Conservation (phyloP, 2,113 vertebrate genomes). For the Candoia aspera region DNA sequence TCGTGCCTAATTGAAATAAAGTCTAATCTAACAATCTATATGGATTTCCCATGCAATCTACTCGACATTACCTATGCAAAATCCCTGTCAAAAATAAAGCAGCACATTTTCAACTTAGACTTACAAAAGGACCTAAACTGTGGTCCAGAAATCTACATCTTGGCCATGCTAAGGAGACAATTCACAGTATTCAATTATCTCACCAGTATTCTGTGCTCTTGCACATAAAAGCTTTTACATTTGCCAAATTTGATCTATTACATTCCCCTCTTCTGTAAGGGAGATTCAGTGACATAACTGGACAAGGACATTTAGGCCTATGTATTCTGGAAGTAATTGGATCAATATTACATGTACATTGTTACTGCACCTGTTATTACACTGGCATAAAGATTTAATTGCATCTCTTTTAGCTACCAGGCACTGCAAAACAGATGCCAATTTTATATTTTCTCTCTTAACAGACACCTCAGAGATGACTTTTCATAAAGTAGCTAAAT, state of each 20-base stretch:
- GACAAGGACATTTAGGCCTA: not conserved
- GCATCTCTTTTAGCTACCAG: not conserved
- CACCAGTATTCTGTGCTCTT: not conserved
- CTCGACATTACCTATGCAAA: not conserved
- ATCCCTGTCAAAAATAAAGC: not conserved
- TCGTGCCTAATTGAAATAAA: not conserved
- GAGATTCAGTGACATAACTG: not conserved
- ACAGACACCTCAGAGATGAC: not conserved
- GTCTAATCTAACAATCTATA: not conserved
- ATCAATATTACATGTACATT: not conserved
- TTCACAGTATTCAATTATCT: not conserved
- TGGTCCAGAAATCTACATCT: not conserved
- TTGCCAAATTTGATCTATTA: not conserved
- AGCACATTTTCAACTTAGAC: not conserved
- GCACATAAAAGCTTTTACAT: not conserved
- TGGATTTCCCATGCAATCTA: not conserved
- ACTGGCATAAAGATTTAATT: not conserved
- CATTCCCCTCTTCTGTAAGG: not conserved
- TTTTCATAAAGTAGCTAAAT: not conserved
- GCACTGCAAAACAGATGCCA: not conserved
- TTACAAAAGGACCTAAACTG: not conserved
- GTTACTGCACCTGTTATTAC: not conserved
- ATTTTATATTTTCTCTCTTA: not conserved
- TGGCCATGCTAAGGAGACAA: not conserved
- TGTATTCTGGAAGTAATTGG: not conserved